Base-by-base conservation (phyloP, 35 echinoderm and acorn worm species). In the Apostichopus californicus region DNA sequence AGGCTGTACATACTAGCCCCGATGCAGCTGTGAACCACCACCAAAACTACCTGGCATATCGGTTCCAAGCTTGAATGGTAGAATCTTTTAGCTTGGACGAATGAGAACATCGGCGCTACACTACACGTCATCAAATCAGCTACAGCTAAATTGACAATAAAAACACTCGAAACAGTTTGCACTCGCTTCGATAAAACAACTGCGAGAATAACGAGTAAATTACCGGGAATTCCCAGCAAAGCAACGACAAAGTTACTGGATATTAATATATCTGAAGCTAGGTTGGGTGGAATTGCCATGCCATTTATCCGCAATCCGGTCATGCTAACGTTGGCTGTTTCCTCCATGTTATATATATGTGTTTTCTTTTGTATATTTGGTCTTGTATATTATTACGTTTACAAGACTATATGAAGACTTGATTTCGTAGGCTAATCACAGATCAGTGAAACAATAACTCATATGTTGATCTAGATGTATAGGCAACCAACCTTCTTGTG, bases 101-200 rank as follows among this genome's bases (percentile, higher is more conserved):
- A 46, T 13, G 78, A 54, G 11, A 46, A 46, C 78, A 52, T 13
- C 4, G 78, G 78, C 5, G 54, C 54, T 14, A 81, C 78, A 10
- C 14, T 54, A 53, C 78, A 81, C 25, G 78, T 81, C 9, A 81
- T 46, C 25, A 81, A 55, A 81, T 81, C 78, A 52, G 78, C 78
- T 8, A 81, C 23, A 7, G 78, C 78, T 54, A 81, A 55, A 55
- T 81, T 81, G 28, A 55, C 78, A 52, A 81, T 81, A 4, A 81
- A 81, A 7, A 81, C 25, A 52, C 78, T 81, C 8, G 23, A 28
- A 23, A 81, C 25, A 81, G 28, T 81, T 55, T 81, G 78, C 12
- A 81, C 26, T 0, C 54, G 25, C 8, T 77, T 85, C 9, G 92
- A 93, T 20, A 93, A 68, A 7, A 71, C 10, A 25, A 93, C 92